Evolutionary conservation across 2,113 vertebrate genomes (phyloP), one percentile per base, ranked within the genome.

Genomic region (Balaenoptera acutorostrata): DNA sequence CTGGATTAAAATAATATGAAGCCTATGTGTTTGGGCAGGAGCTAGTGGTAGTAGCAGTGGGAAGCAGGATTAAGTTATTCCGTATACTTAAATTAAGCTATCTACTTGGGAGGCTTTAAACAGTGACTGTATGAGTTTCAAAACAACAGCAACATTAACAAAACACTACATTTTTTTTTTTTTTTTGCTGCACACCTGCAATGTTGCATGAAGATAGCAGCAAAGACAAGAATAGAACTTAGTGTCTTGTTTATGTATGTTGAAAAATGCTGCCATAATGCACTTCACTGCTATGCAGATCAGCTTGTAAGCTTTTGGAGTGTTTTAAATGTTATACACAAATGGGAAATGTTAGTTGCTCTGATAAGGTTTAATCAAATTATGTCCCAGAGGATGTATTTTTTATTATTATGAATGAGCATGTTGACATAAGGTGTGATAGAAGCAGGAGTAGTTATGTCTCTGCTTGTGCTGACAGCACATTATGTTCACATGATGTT

Each of bases 401-500:
- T 95, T 92, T 82, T 91, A 64, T 66, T 97, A 64, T 97, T 96
- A 78, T 75, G 44, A 97, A 95, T 96, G 93, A 96, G 77, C 96
- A 75, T 36, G 85, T 90, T 97, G 97, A 98, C 98, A 97, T 4
- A 63, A 97, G 92, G 15, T 94, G 88, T 95, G 98, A 98, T 95
- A 96, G 49, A 75, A 96, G 84, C 83, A 80, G 94, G 90, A 96
- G 90, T 69, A 82, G 87, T 41, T 89, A 55, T 0, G 0, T 95
- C 91, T 97, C 29, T 0, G 68, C 97, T 96, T 98, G 71, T 97
- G 95, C 89, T 97, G 95, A 96, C 95, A 98, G 95, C 84, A 55
- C 96, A 98, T 98, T 97, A 91, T 98, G 98, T 97, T 98, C 96
- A 71, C 94, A 96, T 98, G 97, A 96, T 98, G 96, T 98, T 98